Evolutionary conservation across 2,888 invertebrate genomes (phyloP).

Genomic region (Iphiclides podalirius): DNA sequence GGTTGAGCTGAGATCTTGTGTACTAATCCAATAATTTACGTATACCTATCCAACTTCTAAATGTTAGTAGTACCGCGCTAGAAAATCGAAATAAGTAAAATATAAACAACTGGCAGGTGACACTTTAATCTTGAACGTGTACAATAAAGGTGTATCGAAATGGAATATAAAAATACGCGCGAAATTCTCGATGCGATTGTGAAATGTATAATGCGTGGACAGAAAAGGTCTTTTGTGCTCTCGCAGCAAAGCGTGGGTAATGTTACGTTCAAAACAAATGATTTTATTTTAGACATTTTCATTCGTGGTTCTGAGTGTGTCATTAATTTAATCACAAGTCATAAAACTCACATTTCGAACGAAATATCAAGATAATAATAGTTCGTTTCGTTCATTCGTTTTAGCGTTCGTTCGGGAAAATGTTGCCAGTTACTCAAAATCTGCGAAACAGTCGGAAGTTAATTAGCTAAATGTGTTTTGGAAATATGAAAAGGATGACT

Average conservation of each 20-base stretch:
- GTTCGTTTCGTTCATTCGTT: too few species aligned
- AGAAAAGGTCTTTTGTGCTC: background rate
- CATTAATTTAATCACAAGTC: too few species aligned
- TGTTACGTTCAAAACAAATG: too few species aligned
- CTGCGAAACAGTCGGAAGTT: too few species aligned
- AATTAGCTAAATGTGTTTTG: too few species aligned
- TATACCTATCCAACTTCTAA: slow-evolving; percentile 38
- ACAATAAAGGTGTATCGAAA: background rate
- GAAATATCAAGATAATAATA: too few species aligned
- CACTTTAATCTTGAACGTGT: background rate
- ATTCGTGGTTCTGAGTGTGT: too few species aligned
- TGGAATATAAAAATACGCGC: background rate
- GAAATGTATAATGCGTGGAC: background rate
- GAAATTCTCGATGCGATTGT: background rate
- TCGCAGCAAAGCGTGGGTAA: background rate
- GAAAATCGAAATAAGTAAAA: slow-evolving; percentile 1
- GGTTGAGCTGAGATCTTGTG: slow-evolving; percentile 79
- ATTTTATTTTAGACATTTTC: too few species aligned
- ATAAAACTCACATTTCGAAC: too few species aligned
- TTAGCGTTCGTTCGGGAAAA: too few species aligned
- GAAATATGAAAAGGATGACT: too few species aligned
- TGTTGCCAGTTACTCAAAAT: too few species aligned
- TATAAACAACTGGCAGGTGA: background rate
- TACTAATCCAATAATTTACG: slow-evolving; percentile 57
- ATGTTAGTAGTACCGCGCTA: slow-evolving; percentile 19